Evolutionary conservation across 2,888 invertebrate species (phyloP).

Genomic region (Harmothoe impar): DNA sequence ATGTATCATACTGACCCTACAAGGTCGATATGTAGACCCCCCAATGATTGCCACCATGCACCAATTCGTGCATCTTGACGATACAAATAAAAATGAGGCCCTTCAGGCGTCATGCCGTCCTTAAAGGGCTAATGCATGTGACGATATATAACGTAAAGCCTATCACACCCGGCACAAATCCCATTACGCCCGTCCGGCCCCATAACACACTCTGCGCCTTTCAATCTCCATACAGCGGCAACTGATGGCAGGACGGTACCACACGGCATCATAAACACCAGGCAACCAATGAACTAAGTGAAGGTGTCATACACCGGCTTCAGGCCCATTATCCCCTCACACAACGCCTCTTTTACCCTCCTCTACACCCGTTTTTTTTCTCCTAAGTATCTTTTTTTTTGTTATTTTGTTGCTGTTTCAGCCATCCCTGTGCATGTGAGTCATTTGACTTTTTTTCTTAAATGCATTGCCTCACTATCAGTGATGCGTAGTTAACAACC

Average conservation of each 20-base stretch:
- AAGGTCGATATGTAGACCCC: too few relatives aligned
- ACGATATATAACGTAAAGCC: background rate
- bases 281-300: background rate
- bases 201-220: background rate
- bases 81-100: too few relatives aligned
- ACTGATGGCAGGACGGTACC: background rate
- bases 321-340: background rate
- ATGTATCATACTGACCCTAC: too few relatives aligned
- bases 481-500: background rate
- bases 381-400: background rate
- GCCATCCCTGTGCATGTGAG: background rate
- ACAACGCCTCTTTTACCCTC: background rate
- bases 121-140: background rate
- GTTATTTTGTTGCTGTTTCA: too few relatives aligned
- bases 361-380: background rate
- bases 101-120: too few relatives aligned
- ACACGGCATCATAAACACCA: background rate
- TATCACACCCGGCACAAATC: background rate
- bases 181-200: background rate
- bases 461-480: background rate
- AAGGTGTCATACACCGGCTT: background rate
- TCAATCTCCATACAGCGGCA: background rate
- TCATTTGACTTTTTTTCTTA: too few relatives aligned
- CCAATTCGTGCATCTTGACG: too few relatives aligned
- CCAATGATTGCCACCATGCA: too few relatives aligned